A percentile compares a stretch with the other conserved stretches of the same genome.
phyloP scores from a whole-genome alignment of 2,888 invertebrate species.

The Pinctada fucata region DNA sequence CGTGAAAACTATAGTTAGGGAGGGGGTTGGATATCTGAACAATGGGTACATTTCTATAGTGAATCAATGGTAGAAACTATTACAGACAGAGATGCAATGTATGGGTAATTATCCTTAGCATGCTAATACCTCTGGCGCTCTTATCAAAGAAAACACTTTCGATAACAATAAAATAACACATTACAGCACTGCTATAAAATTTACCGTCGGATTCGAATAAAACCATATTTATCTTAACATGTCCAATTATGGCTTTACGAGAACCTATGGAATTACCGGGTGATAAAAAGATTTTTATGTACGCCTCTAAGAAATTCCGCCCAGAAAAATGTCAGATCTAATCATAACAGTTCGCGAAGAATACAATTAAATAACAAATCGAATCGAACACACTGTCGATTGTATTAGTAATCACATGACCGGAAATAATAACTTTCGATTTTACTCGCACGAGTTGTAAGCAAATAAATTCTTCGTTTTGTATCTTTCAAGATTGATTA shows the following conservation, averaged over 20 bases:
- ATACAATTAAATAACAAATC: neutral
- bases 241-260: neutral
- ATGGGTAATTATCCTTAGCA: no score
- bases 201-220: neutral
- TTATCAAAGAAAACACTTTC: neutral
- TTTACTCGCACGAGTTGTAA: neutral
- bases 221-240: constrained; percentile 3
- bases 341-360: neutral
- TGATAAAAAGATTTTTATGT: neutral
- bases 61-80: no score
- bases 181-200: no score
- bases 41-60: no score
- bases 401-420: constrained; percentile 17
- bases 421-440: constrained; percentile 18
- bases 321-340: neutral
- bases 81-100: no score
- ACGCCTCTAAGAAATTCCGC: neutral
- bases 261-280: neutral
- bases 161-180: neutral
- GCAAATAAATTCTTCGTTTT: no score
- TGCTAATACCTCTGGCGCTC: no score
- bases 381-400: constrained; percentile 15
- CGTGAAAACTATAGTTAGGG: no score
- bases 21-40: no score
- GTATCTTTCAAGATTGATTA: no score